These are phyloP conservation scores for Drosophila serrata DNA, from an alignment of 1,140 invertebrate genomes.

Conservation along the genomic window DNA sequence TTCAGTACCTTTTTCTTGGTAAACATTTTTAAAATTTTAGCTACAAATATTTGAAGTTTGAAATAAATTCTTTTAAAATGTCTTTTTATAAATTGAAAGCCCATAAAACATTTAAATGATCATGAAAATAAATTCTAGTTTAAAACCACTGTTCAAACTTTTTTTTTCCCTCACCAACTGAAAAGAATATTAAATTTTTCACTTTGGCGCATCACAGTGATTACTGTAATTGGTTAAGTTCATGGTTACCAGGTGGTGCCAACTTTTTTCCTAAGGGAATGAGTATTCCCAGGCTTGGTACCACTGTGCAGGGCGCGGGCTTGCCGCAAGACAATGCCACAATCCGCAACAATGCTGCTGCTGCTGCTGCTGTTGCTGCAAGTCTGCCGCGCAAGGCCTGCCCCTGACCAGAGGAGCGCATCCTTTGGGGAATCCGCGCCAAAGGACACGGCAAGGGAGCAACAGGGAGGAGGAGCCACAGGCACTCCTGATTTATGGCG, in stretches of 20 bases:
- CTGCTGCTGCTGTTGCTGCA: slow-evolving; percentile 28
- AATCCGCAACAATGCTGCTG: slow-evolving; percentile 43
- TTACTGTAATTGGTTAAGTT: slow-evolving; percentile 22
- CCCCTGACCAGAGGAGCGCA: slow-evolving; percentile 17
- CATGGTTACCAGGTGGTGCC: not conserved
- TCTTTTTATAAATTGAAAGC: too few relatives aligned
- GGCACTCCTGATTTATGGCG: slow-evolving; percentile 66
- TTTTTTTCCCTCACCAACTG: not conserved
- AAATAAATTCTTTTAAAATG: too few relatives aligned
- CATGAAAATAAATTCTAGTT: not conserved
- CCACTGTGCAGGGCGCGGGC: slow-evolving; percentile 21
- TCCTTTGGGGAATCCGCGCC: slow-evolving; percentile 30
- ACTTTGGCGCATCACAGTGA: slow-evolving; percentile 7
- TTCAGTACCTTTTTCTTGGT: too few relatives aligned
- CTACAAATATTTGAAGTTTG: too few relatives aligned
- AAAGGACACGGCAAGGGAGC: slow-evolving; percentile 2
- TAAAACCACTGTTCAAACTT: not conserved
- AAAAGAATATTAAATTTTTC: slow-evolving; percentile 17
- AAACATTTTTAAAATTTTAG: too few relatives aligned
- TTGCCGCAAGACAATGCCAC: slow-evolving; percentile 51
- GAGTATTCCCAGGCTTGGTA: not conserved
- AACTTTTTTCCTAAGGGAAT: not conserved
- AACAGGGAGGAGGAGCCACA: not conserved
- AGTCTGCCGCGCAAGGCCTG: slow-evolving; percentile 25
- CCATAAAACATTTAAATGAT: too few relatives aligned